A percentile compares a stretch with the other conserved stretches of the same genome.
phyloP scores from a whole-genome alignment of 2,888 invertebrate genomes.

The Holacanthella duospinosa region DNA sequence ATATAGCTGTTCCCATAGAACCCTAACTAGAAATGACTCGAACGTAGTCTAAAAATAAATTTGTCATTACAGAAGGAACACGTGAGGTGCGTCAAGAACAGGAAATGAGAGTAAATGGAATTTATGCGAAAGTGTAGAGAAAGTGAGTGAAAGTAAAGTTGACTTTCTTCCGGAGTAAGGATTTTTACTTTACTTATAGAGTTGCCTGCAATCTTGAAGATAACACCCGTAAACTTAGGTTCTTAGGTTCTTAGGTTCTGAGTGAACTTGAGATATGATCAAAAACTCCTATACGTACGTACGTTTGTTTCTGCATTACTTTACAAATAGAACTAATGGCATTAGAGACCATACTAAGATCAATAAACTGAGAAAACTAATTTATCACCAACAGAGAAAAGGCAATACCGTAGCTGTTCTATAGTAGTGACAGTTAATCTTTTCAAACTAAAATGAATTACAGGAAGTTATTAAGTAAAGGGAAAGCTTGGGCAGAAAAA shows the following conservation, averaged over 20 bases:
- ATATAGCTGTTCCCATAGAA: not conserved
- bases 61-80: not conserved
- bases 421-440: not conserved
- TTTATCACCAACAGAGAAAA: not conserved
- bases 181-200: not conserved
- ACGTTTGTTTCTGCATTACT: not conserved
- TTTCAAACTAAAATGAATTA: not conserved
- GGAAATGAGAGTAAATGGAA: constrained; percentile 2
- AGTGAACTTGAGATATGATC: too few species aligned
- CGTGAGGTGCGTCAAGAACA: not conserved
- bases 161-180: not conserved
- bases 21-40: not conserved
- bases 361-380: not conserved
- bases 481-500: not conserved
- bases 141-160: not conserved
- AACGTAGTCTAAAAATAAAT: not conserved
- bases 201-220: too few species aligned
- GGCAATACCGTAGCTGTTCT: too few species aligned
- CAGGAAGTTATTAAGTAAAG: constrained; percentile 1
- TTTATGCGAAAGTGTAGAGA: not conserved
- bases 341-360: not conserved
- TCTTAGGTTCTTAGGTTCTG: too few species aligned
- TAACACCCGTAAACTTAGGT: not conserved
- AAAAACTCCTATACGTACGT: not conserved
- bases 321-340: not conserved